Evolutionary conservation across 2,113 vertebrate genomes (phyloP).

Genomic region (Motacilla alba): DNA sequence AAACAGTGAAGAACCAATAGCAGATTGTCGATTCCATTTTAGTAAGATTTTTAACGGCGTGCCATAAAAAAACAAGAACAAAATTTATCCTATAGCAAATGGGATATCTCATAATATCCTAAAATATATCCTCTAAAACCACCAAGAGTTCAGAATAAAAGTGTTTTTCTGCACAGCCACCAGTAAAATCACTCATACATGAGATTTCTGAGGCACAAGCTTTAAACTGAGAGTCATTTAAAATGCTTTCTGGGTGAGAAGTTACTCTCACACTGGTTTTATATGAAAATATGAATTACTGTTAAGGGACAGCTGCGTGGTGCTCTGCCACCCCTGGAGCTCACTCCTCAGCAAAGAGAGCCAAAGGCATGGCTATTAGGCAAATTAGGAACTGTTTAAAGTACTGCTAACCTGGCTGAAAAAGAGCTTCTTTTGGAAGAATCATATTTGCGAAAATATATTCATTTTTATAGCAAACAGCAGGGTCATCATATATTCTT

Average conservation of each 20-base stretch:
- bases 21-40: not conserved
- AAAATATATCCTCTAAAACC: not conserved
- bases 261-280: not conserved
- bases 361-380: not conserved
- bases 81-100: not conserved
- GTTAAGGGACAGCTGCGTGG: not conserved
- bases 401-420: not conserved
- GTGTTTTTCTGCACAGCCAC: not conserved
- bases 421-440: not conserved
- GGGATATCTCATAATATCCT: not conserved
- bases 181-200: not conserved
- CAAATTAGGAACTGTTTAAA: not conserved
- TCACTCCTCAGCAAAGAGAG: not conserved
- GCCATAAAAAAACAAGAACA: not conserved
- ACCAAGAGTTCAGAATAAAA: not conserved
- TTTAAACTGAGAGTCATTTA: not conserved
- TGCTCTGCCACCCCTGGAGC: not conserved
- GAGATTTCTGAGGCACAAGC: not conserved
- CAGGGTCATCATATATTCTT: not conserved
- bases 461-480: not conserved
- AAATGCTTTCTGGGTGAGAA: slow-evolving; percentile 9
- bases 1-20: not conserved
- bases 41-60: not conserved
- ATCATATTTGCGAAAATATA: not conserved
- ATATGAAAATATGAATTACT: not conserved